Evolutionary conservation across 2,797 vertebrate genomes (phyloP), one percentile per base, ranked within the genome.

Genomic region (Lagocephalus sceleratus): DNA sequence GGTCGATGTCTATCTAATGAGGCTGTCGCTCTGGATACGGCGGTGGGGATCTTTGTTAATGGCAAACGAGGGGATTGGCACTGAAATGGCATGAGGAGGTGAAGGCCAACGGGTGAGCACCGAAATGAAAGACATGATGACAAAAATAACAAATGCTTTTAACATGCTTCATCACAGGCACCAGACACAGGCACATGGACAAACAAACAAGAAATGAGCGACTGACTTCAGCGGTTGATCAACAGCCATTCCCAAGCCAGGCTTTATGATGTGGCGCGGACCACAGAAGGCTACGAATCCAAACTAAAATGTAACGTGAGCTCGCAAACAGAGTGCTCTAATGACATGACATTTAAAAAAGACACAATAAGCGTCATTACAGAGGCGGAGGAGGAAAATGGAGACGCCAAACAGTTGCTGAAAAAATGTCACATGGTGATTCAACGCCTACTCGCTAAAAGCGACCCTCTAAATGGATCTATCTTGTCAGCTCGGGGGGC

Each of bases 21-120:
- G 47, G 59, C 32, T 67, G 78, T 84, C 82, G 74, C 68, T 80
- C 87, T 81, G 66, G 66, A 89, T 83, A 89, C 92, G 84, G 87
- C 94, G 88, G 88, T 91, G 87, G 93, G 92, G 87, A 94, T 94
- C 93, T 95, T 95, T 94, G 92, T 92, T 85, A 92, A 77, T 62
- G 87, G 85, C 84, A 90, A 90, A 72, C 85, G 82, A 88, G 90
- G 87, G 65, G 85, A 81, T 88, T 90, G 89, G 92, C 90, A 88
- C 91, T 90, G 87, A 88, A 82, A 90, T 87, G 81, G 59, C 54
- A 58, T 63, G 54, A 56, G 20, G 68, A 79, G 65, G 79, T 68
- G 79, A 60, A 40, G 57, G 29, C 58, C 50, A 1, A 38, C 20
- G 51, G 54, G 61, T 70, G 56, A 65, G 73, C 42, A 69, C 41